Base-by-base conservation (phyloP, 1,140 invertebrate species). In the Schmidtea mediterranea region DNA sequence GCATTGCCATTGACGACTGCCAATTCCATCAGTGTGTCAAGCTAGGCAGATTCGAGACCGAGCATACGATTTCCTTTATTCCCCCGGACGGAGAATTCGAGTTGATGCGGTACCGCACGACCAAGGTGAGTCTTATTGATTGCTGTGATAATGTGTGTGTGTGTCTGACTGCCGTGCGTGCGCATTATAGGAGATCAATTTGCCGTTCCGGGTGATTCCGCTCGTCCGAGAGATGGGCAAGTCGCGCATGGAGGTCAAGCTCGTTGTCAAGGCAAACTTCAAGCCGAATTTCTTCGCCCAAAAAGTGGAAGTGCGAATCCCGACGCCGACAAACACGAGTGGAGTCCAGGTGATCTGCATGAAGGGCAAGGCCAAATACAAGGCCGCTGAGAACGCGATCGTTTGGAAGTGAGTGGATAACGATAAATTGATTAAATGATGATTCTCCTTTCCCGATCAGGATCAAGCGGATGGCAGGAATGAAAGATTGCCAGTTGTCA, bases 1-100 rank as follows among this genome's bases (percentile, higher is more conserved):
- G 92, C 12, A 90, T 98, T 49, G 92, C 94, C 9, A 98, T 98
- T 54, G 92, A 98, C 60, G 92, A 97, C 69, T 97, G 90, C 60
- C 92, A 98, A 69, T 98, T 98, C 69, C 90, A 98, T 71, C 92
- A 98, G 64, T 98, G 92, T 66, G 92, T 98, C 8, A 98, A 97
- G 66, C 72, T 98, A 26, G 90, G 83, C 58, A 98, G 98, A 73
- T 98, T 98, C 68, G 92, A 98, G 70, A 95, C 89, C 0, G 92
- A 98, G 67, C 92, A 98, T 72, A 89, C 86, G 58, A 98, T 98
- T 61, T 92, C 83, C 57, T 98, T 98, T 69, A 97, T 98, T 63
- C 92, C 92, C 52, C 90, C 90, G 2, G 92, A 98, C 69, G 92
- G 92, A 48, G 90, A 98, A 73, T 98, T 95, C 68, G 92, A 98